Conservation (phyloP, 1,140 invertebrate species). For the Charaxes varanes region DNA sequence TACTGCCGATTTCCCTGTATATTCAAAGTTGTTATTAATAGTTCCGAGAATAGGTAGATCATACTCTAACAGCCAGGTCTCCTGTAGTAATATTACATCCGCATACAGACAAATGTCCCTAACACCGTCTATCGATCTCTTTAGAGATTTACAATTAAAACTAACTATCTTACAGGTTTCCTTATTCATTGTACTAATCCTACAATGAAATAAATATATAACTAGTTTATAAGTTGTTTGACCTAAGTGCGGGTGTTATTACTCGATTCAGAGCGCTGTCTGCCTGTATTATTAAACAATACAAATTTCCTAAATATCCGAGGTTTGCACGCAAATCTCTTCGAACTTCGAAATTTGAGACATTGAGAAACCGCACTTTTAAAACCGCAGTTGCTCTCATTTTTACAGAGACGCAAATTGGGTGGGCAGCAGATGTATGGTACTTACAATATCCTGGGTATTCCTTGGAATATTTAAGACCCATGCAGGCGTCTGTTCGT, state of each 20-base stretch:
- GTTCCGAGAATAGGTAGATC: constrained; percentile 10
- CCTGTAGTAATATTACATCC: constrained; percentile 18
- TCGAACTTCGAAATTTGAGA: too few species aligned
- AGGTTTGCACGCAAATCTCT: too few species aligned
- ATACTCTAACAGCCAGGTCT: constrained; percentile 19
- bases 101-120: constrained; percentile 9
- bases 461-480: too few species aligned
- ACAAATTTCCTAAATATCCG: too few species aligned
- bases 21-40: constrained; percentile 10
- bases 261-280: constrained; percentile 2
- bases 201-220: background rate
- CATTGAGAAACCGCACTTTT: too few species aligned
- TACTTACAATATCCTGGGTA: too few species aligned
- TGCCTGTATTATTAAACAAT: constrained; percentile 2
- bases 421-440: too few species aligned
- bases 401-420: too few species aligned
- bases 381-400: too few species aligned
- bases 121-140: constrained; percentile 12
- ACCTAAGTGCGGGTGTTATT: background rate
- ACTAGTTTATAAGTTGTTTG: background rate
- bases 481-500: too few species aligned
- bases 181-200: constrained; percentile 8
- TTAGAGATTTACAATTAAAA: constrained; percentile 13
- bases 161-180: constrained; percentile 6
- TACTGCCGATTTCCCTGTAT: constrained; percentile 11